These are phyloP conservation scores for Dendrolimus pini DNA, from an alignment of 2,888 invertebrate species.

Conservation along the genomic window DNA sequence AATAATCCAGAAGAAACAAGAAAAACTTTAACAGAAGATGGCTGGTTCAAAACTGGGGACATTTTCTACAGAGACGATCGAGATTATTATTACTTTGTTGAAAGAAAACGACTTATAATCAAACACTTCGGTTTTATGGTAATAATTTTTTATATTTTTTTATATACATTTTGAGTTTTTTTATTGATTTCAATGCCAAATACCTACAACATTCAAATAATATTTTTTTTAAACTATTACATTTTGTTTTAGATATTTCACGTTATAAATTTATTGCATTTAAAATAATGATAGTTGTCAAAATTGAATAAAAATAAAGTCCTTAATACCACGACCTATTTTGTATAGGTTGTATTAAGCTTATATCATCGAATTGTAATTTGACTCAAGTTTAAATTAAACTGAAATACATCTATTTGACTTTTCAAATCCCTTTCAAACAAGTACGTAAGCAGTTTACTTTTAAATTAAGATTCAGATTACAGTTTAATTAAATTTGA, in stretches of 20 bases:
- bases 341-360: too few species aligned
- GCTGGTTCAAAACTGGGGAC: conserved; percentile 43
- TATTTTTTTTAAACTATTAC: too few species aligned
- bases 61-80: conserved; percentile 34
- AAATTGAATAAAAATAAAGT: too few species aligned
- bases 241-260: too few species aligned
- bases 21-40: conserved; percentile 32
- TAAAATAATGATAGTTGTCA: too few species aligned
- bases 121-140: conserved; percentile 36
- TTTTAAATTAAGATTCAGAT: conserved; percentile 1
- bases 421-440: not conserved
- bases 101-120: conserved; percentile 37
- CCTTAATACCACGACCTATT: too few species aligned
- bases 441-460: conserved; percentile 6
- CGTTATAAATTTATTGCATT: too few species aligned
- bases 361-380: not conserved
- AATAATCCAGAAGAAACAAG: conserved; percentile 36
- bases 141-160: conserved; percentile 7
- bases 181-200: too few species aligned
- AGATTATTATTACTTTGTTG: conserved; percentile 35
- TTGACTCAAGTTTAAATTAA: not conserved
- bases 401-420: conserved; percentile 1
- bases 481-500: conserved; percentile 5
- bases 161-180: too few species aligned
- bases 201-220: too few species aligned